Percentiles rank a stretch among this genome's conserved stretches.
Evolutionary conservation across 1,140 invertebrate genomes (phyloP).

Genomic region (Megalonaias nervosa): DNA sequence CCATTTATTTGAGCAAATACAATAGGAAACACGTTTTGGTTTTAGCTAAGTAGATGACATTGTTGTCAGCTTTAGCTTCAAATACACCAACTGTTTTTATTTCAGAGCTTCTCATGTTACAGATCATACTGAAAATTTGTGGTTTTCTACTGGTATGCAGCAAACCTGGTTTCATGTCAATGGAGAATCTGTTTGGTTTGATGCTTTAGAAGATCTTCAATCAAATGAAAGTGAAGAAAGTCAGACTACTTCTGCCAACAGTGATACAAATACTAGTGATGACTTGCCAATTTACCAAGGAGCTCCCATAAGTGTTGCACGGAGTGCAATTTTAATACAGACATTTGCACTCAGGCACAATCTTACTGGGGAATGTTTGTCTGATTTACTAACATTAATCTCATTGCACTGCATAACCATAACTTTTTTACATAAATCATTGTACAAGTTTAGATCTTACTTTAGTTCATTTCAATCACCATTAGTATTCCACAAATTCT

Average conservation of each 20-base stretch:
- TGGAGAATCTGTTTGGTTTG: constrained; percentile 1
- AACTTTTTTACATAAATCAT: too few species aligned
- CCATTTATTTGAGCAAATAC: too few species aligned
- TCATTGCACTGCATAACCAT: not conserved
- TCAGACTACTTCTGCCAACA: not conserved
- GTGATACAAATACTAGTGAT: not conserved
- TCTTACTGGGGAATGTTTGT: not conserved
- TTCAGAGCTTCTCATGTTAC: too few species aligned
- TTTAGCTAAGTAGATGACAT: too few species aligned
- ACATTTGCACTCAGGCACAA: not conserved
- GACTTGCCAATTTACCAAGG: constrained; percentile 7
- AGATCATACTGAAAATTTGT: too few species aligned
- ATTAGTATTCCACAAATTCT: not conserved
- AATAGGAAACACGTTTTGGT: too few species aligned
- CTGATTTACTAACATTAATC: not conserved
- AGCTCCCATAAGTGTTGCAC: too few species aligned
- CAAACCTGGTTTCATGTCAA: not conserved
- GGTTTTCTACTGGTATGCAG: too few species aligned
- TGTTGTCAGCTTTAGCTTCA: too few species aligned
- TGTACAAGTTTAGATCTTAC: not conserved
- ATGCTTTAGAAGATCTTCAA: constrained; percentile 1
- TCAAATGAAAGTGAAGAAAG: not conserved
- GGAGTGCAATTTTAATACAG: too few species aligned
- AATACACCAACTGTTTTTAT: too few species aligned
- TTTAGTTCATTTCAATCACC: constrained; percentile 1